phyloP scores from a whole-genome alignment of 2,797 vertebrate species.

The Enteromius viviparus region DNA sequence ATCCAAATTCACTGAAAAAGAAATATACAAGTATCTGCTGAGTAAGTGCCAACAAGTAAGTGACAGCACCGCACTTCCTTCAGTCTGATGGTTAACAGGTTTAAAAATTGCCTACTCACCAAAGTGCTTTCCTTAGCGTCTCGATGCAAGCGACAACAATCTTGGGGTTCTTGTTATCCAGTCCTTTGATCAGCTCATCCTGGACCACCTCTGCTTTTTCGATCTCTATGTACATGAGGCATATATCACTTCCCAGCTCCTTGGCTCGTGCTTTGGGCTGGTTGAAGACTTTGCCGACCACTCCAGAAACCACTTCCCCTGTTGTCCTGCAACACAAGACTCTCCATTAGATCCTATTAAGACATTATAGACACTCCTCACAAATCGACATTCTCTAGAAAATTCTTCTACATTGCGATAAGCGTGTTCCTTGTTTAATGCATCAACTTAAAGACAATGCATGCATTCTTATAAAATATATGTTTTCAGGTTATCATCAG shows the following conservation, averaged over 20 bases:
- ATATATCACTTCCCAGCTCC: constrained; percentile 93
- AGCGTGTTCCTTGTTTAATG: background rate
- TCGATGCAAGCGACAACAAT: constrained; percentile 92
- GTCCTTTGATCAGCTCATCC: constrained; percentile 93
- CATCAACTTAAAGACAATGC: background rate
- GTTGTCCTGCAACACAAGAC: constrained; percentile 83
- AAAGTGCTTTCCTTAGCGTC: constrained; percentile 87
- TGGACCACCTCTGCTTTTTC: constrained; percentile 93
- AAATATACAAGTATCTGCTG: constrained; percentile 5
- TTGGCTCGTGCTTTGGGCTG: constrained; percentile 98
- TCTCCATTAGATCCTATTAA: constrained; percentile 22
- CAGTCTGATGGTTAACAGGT: constrained; percentile 1
- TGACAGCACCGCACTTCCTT: background rate
- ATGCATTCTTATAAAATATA: background rate
- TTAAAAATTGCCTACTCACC: constrained; percentile 75
- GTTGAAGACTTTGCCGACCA: constrained; percentile 98
- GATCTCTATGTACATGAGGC: constrained; percentile 95
- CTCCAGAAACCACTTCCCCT: constrained; percentile 93
- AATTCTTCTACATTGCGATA: background rate
- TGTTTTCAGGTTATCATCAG: background rate
- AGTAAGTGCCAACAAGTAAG: background rate
- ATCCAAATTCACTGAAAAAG: constrained; percentile 91
- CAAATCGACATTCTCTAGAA: background rate
- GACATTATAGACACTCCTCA: background rate
- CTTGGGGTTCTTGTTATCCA: constrained; percentile 98